Evolutionary conservation across 2,113 vertebrate species (phyloP), one percentile per base, ranked within the genome.

Genomic region (Sander lucioperca): DNA sequence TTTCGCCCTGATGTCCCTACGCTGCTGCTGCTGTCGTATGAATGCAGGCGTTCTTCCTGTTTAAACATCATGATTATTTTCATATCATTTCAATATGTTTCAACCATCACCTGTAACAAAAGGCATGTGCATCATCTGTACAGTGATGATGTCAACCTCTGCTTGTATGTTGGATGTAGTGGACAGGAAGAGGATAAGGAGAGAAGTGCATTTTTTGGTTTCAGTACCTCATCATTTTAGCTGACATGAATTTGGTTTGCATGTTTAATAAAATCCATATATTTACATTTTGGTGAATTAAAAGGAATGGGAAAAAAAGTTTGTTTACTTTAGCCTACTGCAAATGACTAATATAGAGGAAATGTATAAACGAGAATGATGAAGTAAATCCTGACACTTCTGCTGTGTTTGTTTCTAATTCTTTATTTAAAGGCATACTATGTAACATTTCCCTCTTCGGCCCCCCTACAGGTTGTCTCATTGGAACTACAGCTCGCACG

Each of bases 61-160:
- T 78, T 45, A 14, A 21, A 54, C 16, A 30, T 84, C 23, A 18
- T 81, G 80, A 85, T 94, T 92, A 82, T 93, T 94, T 92, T 85
- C 39, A 81, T 88, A 89, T 53, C 63, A 62, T 84, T 67, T 61
- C 47, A 73, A 62, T 48, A 43, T 54, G 33, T 27, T 73, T 76
- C 39, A 61, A 59, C 33, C 53, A 16, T 21, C 69, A 68, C n/a
- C 48, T 73, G 50, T 16, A 80, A 87, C 79, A 86, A 84, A 77
- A 73, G 23, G 18, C 19, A 64, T 23, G 68, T 33, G 61, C 80
- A 48, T 86, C 70, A 61, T 76, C 30, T 51, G 56, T 18, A 19
- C 19, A 15, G 66, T 9, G 21, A 47, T 77, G 70, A 84, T 43
- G 57, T 72, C 59, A 56, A 19, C 36, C 19, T 66, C 53, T 43